Evolutionary conservation across 2,797 vertebrate genomes (phyloP).

Genomic region (Brachymystax lenok): DNA sequence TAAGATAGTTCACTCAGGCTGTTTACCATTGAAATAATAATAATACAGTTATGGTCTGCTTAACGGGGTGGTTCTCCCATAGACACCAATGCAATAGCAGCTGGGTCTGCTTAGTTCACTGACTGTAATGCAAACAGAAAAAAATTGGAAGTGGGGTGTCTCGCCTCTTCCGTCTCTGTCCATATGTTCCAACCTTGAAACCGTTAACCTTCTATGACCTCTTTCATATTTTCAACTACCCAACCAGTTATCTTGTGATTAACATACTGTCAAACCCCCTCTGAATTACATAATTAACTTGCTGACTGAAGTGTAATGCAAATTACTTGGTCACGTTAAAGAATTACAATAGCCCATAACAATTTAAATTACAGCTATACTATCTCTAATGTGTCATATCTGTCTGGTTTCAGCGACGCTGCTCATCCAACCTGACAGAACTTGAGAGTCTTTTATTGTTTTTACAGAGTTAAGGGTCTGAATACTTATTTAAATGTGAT

Average conservation of each 20-base stretch:
- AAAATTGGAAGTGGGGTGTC: no score
- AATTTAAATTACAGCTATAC: not conserved
- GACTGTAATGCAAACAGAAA: no score
- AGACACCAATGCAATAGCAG: no score
- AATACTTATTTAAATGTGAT: no score
- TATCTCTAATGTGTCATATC: not conserved
- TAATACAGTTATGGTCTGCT: no score
- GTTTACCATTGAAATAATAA: no score
- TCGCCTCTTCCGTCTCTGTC: not conserved
- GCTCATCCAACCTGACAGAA: no score
- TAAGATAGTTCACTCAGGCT: no score
- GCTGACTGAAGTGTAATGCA: not conserved
- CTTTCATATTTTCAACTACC: not conserved
- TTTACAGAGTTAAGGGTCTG: no score
- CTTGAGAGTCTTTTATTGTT: no score
- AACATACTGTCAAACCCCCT: not conserved
- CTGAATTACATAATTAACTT: not conserved
- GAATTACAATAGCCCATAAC: not conserved
- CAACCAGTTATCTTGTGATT: not conserved
- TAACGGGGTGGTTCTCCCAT: no score
- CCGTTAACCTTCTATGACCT: not conserved
- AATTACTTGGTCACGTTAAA: not conserved
- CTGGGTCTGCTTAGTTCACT: no score
- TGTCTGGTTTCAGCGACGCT: not conserved
- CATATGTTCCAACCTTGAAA: not conserved